A percentile compares a stretch with the other conserved stretches of the same genome.
Evolutionary conservation across 2,113 vertebrate genomes (phyloP).

Genomic region (Cyprinodon variegatus): DNA sequence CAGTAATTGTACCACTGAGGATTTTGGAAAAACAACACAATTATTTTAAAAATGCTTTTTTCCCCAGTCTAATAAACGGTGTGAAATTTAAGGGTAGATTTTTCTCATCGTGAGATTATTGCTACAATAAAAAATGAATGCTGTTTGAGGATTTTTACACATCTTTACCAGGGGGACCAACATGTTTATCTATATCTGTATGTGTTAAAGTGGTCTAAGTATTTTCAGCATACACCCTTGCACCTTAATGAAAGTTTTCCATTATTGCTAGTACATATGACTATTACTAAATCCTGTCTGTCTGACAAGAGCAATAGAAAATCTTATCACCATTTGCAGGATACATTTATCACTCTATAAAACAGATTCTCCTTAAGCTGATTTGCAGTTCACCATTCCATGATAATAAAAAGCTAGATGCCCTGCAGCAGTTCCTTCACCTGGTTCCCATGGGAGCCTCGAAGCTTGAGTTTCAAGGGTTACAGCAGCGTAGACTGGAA

Average conservation of each 20-base stretch:
- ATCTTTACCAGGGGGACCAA: neutral
- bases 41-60: no score
- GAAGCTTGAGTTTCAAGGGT: slow-evolving; percentile 29
- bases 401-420: slow-evolving; percentile 2
- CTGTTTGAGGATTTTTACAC: neutral
- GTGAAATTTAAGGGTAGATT: no score
- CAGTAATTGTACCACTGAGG: no score
- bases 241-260: neutral
- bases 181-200: neutral
- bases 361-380: neutral
- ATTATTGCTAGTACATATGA: neutral
- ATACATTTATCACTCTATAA: slow-evolving; percentile 2
- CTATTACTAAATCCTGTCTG: neutral
- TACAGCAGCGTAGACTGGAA: slow-evolving; percentile 24
- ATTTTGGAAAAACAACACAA: neutral
- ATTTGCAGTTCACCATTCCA: slow-evolving; percentile 14
- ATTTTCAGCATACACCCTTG: neutral
- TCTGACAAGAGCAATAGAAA: neutral
- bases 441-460: slow-evolving; percentile 21
- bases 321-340: neutral
- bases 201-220: neutral
- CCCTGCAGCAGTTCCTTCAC: slow-evolving; percentile 22
- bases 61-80: neutral
- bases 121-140: neutral
- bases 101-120: no score